Percentiles rank a stretch among this genome's conserved stretches.
Conservation (phyloP, 2,797 vertebrate genomes). For the Girardinus metallicus region DNA sequence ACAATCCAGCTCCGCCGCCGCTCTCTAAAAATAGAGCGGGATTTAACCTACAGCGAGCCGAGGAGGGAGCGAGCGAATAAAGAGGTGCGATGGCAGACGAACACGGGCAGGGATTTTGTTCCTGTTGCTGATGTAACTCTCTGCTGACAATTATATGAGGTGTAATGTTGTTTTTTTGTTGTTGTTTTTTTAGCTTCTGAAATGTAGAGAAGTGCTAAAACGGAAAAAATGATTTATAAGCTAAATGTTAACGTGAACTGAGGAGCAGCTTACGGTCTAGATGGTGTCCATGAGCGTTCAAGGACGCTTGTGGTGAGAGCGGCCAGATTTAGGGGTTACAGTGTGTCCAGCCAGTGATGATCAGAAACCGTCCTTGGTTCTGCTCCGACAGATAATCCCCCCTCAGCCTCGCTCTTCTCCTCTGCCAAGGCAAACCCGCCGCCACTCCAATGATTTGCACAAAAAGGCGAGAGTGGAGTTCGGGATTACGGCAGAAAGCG, state of each 20-base stretch:
- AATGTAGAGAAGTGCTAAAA: neutral
- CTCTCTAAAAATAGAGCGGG: constrained; percentile 71
- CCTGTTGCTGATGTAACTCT: neutral
- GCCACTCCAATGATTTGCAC: constrained; percentile 38
- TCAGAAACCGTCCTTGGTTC: constrained; percentile 21
- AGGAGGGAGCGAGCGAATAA: constrained; percentile 27
- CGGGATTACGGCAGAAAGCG: constrained; percentile 29
- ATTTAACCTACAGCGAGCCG: constrained; percentile 66
- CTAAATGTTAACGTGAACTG: neutral
- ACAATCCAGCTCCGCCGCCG: constrained; percentile 67
- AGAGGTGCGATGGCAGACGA: constrained; percentile 32
- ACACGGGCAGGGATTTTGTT: constrained; percentile 22
- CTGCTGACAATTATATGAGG: neutral
- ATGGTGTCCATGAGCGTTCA: neutral
- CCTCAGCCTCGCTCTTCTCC: constrained; percentile 23
- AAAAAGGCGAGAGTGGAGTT: constrained; percentile 3
- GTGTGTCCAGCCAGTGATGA: constrained; percentile 9
- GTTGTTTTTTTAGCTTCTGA: neutral
- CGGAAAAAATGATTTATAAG: neutral
- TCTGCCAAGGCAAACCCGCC: constrained; percentile 37
- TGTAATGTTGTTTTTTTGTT: neutral
- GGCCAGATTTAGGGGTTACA: constrained; percentile 24
- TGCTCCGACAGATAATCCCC: constrained; percentile 40
- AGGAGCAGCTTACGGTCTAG: neutral
- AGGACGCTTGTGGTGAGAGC: neutral